These are phyloP conservation scores for Sitobion miscanthi DNA, from an alignment of 1,140 invertebrate species.

Conservation along the genomic window DNA sequence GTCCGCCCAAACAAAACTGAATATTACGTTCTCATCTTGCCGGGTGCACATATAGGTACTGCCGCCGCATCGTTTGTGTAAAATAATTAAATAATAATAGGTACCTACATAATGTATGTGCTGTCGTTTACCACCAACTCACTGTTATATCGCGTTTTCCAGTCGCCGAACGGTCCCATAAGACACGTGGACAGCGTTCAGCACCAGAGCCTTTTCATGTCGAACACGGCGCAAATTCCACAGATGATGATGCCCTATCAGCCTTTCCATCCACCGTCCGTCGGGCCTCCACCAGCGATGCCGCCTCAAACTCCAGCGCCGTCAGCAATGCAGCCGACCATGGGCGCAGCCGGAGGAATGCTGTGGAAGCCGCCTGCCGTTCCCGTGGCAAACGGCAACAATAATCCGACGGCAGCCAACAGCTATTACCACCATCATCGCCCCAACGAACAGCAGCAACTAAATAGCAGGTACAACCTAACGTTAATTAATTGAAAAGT, in stretches of 20 bases:
- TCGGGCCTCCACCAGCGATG: background rate
- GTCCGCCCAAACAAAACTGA: background rate
- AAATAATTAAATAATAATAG: background rate
- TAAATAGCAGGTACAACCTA: background rate
- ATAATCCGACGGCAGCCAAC: background rate
- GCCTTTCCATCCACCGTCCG: constrained; percentile 38
- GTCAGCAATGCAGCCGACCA: background rate
- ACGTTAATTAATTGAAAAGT: no score
- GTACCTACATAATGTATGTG: no score
- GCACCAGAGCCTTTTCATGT: background rate
- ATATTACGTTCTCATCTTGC: background rate
- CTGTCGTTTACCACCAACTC: background rate
- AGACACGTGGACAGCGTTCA: constrained; percentile 30
- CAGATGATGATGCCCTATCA: background rate
- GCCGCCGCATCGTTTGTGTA: no score
- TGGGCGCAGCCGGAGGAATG: background rate
- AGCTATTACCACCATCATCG: constrained; percentile 14
- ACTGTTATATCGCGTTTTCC: no score
- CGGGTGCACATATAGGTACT: background rate
- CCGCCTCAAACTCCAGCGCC: background rate
- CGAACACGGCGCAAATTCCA: constrained; percentile 12
- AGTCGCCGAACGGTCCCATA: background rate
- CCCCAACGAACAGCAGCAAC: background rate
- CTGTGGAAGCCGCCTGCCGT: background rate
- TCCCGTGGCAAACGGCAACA: no score